Evolutionary conservation across 30 jellyfish, hydroid and myxozoan genomes (phyloP), one percentile per base, ranked within the genome.

Genomic region (Sanderia malayensis): DNA sequence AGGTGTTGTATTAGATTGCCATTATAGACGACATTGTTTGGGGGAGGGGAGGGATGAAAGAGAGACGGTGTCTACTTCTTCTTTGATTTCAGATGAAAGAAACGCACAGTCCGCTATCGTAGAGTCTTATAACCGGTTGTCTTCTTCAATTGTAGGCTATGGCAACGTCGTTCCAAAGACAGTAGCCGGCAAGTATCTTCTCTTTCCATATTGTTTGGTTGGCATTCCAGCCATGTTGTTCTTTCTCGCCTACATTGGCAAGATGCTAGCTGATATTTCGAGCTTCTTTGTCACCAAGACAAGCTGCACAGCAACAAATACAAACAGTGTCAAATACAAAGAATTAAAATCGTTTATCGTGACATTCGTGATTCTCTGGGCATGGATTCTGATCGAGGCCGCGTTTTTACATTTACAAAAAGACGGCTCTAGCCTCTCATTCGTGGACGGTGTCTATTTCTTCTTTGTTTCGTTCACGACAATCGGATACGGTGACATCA

Each of bases 111-210:
- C n/a, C n/a, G n/a, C n/a, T n/a, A n/a, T n/a, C n/a, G n/a, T n/a
- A n/a, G n/a, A n/a, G n/a, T n/a, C n/a, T n/a, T n/a, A n/a, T n/a
- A n/a, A n/a, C n/a, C n/a, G n/a, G n/a, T n/a, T n/a, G n/a, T n/a
- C n/a, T n/a, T 33, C 0, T 26, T 31, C n/a, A 27, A 44, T 53
- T 32, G 9, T 76, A 78, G 89, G 89, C 1, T 78, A 78, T 65
- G 89, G 89, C 4, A 78, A 78, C 45, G 82, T 78, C n/a, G 89
- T 78, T 6, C 89, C 89, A 31, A 78, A 78, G 55, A 78, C 89
- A 23, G 23, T 19, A 34, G 82, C 89, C 52, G 89, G 89, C 20
- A 78, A 78, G 53, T 2, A 24, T 31, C 37, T 66, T 8, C 49
- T 78, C 60, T 78, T 78, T 66, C 89, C 89, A 4, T 78, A 63